These are phyloP conservation scores for Poeciliopsis retropinna DNA, from an alignment of 2,113 vertebrate species.

Conservation along the genomic window DNA sequence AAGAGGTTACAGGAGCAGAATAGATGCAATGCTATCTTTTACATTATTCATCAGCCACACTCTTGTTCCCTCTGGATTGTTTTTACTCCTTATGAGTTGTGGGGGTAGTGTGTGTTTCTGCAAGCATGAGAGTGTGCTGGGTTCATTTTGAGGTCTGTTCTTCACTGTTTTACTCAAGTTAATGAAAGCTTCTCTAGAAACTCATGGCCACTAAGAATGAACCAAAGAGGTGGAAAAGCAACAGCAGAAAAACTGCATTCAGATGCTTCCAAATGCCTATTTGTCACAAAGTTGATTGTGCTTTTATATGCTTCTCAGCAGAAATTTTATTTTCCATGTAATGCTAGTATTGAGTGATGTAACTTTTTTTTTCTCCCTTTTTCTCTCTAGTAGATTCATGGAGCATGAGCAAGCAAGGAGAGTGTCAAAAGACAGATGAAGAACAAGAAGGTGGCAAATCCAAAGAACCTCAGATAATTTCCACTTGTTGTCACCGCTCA, in stretches of 20 bases:
- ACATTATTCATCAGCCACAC: constrained; percentile 72
- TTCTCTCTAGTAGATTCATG: constrained; percentile 40
- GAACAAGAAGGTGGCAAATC: constrained; percentile 11
- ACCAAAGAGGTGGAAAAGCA: constrained; percentile 1
- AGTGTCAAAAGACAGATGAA: constrained; percentile 16
- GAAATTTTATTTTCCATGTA: neutral
- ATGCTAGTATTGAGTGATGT: neutral
- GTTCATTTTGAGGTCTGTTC: constrained; percentile 45
- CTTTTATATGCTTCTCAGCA: neutral
- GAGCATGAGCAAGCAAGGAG: constrained; percentile 25
- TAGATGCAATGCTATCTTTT: constrained; percentile 63
- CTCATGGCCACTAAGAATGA: constrained; percentile 23
- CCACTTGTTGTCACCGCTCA: constrained; percentile 21
- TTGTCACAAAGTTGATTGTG: no score
- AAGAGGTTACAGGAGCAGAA: constrained; percentile 46
- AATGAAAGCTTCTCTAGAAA: constrained; percentile 43
- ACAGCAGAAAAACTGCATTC: constrained; percentile 1
- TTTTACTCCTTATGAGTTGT: constrained; percentile 18
- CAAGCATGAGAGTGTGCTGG: neutral
- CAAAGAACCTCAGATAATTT: constrained; percentile 12
- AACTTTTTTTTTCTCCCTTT: constrained; percentile 24
- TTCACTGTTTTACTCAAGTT: constrained; percentile 38
- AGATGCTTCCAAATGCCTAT: constrained; percentile 11
- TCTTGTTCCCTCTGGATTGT: constrained; percentile 43
- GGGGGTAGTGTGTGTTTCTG: constrained; percentile 2